Evolutionary conservation across 2,113 vertebrate genomes (phyloP), one percentile per base, ranked within the genome.

Genomic region (Mionectes macconnelli): DNA sequence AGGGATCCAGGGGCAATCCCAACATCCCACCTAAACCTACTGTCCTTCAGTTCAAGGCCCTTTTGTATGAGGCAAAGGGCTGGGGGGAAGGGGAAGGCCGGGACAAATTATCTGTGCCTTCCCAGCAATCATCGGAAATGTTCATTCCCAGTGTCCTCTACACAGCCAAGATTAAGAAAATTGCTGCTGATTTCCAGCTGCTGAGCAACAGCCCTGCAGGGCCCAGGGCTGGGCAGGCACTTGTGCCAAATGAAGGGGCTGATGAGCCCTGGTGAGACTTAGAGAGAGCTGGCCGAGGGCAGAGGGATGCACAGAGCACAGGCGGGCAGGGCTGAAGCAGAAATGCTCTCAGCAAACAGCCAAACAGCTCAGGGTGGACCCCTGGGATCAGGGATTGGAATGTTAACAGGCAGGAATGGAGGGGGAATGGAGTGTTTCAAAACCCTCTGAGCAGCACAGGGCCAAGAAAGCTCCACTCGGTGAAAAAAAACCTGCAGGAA

Each of bases 381-480:
- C 14, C 13, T 0, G 0, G 74, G 56, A 9, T 1, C 8, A 8
- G 50, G 45, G 45, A 14, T 17, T 12, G 18, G 33, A 35, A 67
- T 9, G 2, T 10, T 24, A 27, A 25, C 16, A 42, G 31, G 4
- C 5, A 12, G 44, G 31, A 59, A 16, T n/a, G 42, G 31, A 13
- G n/a, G 15, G 27, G 55, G 52, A 23, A 9, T 20, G 19, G 44
- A 10, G 13, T 7, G 37, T 14, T 25, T 42, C 2, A 1, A 39
- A 63, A 42, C 19, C 40, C 24, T 28, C 23, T 6, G 44, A 28
- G 78, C 4, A 52, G 49, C 45, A 40, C 28, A 22, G 56, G 33
- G 22, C 19, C 19, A 45, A 40, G 33, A 12, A 4, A 27, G 23
- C 19, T 49, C 47, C 5, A 7, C 37, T 47, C 42, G 7, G 12